Conservation (phyloP, 2,113 vertebrate genomes). For the Chitala chitala region DNA sequence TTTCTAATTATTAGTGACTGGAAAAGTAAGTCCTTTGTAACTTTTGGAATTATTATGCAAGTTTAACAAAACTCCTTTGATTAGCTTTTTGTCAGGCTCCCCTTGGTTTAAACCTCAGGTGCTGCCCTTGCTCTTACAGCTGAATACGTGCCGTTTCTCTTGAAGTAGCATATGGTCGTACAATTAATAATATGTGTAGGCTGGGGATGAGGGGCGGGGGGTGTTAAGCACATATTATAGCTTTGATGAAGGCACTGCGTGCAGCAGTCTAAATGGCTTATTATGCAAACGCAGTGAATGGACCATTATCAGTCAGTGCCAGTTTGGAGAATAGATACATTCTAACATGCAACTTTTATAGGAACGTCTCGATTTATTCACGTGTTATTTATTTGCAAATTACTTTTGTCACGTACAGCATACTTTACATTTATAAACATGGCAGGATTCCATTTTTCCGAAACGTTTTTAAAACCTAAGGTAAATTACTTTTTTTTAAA, state of each 20-base stretch:
- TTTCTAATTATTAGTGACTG: too few relatives aligned
- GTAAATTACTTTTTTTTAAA: too few relatives aligned
- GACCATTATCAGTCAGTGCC: background rate
- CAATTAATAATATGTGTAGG: background rate
- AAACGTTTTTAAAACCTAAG: too few relatives aligned
- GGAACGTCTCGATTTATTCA: background rate
- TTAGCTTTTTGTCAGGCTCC: too few relatives aligned
- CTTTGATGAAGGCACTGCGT: background rate
- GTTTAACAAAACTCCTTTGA: too few relatives aligned
- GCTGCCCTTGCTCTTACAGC: too few relatives aligned
- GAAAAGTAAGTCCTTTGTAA: too few relatives aligned
- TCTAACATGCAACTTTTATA: background rate
- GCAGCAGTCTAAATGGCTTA: background rate
- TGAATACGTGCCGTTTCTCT: too few relatives aligned
- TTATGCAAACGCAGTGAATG: background rate
- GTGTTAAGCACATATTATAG: too few relatives aligned
- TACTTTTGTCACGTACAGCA: background rate
- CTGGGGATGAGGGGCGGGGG: too few relatives aligned
- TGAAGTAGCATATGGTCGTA: background rate
- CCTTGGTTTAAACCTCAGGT: too few relatives aligned
- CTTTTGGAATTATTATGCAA: too few relatives aligned
- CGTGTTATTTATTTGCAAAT: background rate
- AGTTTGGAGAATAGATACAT: background rate
- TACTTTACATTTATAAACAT: background rate
- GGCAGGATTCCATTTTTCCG: background rate